phyloP scores from a whole-genome alignment of 2,113 vertebrate species.

The Furnarius figulus region DNA sequence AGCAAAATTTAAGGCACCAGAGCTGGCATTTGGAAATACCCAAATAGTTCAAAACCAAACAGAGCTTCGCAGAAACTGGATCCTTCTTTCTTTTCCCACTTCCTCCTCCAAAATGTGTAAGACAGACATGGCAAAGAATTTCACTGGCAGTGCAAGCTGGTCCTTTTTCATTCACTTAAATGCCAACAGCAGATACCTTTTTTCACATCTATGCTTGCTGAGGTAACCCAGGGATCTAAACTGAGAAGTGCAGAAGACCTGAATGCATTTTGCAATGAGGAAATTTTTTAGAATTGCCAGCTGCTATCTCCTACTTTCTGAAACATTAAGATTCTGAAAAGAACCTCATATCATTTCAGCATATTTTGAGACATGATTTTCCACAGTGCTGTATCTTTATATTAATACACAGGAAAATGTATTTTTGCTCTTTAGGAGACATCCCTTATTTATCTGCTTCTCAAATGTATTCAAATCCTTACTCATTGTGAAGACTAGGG shows the following conservation, averaged over 20 bases:
- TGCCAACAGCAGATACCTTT: neutral
- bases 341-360: neutral
- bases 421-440: neutral
- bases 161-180: neutral
- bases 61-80: neutral
- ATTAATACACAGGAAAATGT: neutral
- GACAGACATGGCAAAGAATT: neutral
- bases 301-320: slow-evolving; percentile 64
- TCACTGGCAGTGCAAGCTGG: neutral
- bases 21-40: neutral
- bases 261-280: slow-evolving; percentile 49
- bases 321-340: slow-evolving; percentile 52
- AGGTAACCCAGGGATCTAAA: neutral
- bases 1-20: neutral
- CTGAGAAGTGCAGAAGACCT: neutral
- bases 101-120: neutral
- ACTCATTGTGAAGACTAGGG: neutral
- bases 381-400: neutral
- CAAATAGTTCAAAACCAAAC: slow-evolving; percentile 4
- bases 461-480: neutral
- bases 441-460: neutral
- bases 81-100: neutral
- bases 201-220: neutral
- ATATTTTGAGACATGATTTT: neutral
- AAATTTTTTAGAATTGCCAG: slow-evolving; percentile 74